phyloP scores from a whole-genome alignment of 2,888 invertebrate species.

The Drosophila formosana region DNA sequence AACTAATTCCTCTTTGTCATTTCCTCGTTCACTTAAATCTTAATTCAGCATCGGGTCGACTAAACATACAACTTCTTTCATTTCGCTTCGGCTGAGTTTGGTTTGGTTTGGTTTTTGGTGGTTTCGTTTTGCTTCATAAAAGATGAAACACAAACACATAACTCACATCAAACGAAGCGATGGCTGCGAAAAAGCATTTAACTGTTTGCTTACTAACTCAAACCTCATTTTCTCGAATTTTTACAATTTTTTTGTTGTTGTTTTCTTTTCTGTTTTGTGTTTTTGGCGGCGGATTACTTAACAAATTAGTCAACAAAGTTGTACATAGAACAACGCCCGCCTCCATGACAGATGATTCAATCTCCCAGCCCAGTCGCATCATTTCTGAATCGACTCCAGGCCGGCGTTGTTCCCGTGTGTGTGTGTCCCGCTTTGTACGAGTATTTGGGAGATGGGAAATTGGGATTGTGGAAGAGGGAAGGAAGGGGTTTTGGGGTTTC shows the following conservation, averaged over 20 bases:
- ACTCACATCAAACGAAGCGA: constrained; percentile 70
- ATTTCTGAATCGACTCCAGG: constrained; percentile 1
- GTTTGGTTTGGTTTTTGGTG: constrained; percentile 65
- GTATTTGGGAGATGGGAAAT: constrained; percentile 45
- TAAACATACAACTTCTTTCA: constrained; percentile 27
- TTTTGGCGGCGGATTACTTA: constrained; percentile 75
- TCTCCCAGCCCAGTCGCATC: not conserved
- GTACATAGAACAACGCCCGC: constrained; percentile 65
- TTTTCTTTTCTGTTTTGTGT: constrained; percentile 24
- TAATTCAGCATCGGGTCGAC: constrained; percentile 47
- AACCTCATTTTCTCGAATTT: constrained; percentile 31
- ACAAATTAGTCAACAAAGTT: constrained; percentile 81
- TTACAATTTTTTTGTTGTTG: not conserved
- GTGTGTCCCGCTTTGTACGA: constrained; percentile 58
- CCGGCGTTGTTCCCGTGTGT: constrained; percentile 25
- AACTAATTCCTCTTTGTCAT: constrained; percentile 63
- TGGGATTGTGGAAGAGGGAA: not conserved
- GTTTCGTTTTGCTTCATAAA: constrained; percentile 42
- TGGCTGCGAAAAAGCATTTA: constrained; percentile 75
- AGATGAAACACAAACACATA: constrained; percentile 49
- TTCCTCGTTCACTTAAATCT: constrained; percentile 66
- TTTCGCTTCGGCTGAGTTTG: not conserved
- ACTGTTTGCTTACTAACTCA: constrained; percentile 61
- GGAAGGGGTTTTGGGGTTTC: not conserved
- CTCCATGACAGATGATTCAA: constrained; percentile 17